These are phyloP conservation scores for Hippocampus comes DNA, from an alignment of 2,113 vertebrate species.

Conservation along the genomic window DNA sequence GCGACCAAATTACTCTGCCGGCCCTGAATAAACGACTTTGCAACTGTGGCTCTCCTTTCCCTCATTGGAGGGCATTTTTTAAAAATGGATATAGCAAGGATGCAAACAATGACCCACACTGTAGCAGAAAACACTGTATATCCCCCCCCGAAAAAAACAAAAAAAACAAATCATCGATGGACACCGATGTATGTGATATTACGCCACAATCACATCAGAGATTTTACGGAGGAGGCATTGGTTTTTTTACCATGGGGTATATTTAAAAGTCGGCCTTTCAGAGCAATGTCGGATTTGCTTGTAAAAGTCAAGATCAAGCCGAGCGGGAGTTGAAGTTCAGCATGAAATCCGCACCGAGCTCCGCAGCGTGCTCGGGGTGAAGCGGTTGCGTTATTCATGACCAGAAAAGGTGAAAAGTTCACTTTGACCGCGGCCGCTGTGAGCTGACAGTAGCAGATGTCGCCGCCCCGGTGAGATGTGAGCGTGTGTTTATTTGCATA, in stretches of 20 bases:
- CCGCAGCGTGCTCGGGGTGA: conserved; percentile 8
- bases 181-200: no score
- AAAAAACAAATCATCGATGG: no score
- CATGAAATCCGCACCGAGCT: conserved; percentile 12
- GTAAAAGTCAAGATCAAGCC: conserved; percentile 35
- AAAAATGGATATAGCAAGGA: no score
- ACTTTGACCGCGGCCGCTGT: conserved; percentile 10
- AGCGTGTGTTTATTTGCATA: conserved; percentile 19
- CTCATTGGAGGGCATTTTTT: no score
- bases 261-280: background rate
- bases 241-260: no score
- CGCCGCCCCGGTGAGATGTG: conserved; percentile 6
- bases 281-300: conserved; percentile 17
- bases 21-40: no score
- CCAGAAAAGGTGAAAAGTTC: conserved; percentile 19
- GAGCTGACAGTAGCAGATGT: conserved; percentile 26
- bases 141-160: no score
- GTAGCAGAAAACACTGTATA: no score
- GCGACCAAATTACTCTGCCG: background rate
- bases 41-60: no score
- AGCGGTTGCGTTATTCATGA: conserved; percentile 11
- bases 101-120: no score
- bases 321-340: conserved; percentile 36
- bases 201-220: no score
- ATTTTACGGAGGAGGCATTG: no score